A percentile compares a stretch with the other conserved stretches of the same genome.
phyloP scores from a whole-genome alignment of 37 sponge, comb jelly and placozoan genomes.

The Petrosia ficiformis region DNA sequence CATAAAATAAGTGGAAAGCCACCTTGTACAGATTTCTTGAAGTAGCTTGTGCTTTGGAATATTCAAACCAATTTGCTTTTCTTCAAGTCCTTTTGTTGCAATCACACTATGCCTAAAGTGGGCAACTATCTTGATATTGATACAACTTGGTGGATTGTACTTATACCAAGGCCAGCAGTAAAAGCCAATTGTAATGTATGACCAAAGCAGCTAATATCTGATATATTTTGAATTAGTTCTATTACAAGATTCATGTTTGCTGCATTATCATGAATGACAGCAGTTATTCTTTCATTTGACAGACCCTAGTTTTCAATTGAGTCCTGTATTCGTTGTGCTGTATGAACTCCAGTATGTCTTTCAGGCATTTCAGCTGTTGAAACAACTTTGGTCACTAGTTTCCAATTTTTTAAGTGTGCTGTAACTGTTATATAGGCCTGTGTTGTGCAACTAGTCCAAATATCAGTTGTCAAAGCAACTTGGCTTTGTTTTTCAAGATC shows the following conservation, averaged over 20 bases:
- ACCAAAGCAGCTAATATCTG: not conserved
- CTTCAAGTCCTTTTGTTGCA: not conserved
- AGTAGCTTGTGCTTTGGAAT: not conserved
- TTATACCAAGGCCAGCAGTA: not conserved
- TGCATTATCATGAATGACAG: conserved; percentile 9
- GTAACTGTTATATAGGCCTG: conserved; percentile 24
- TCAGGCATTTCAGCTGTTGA: conserved; percentile 6
- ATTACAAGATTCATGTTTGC: not conserved
- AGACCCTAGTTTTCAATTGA: not conserved
- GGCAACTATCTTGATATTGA: not conserved
- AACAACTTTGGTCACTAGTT: conserved; percentile 9
- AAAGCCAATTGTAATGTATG: conserved; percentile 6
- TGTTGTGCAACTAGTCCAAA: not conserved
- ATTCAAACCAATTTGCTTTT: not conserved
- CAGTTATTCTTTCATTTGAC: not conserved
- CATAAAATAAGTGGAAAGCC: conserved; percentile 25
- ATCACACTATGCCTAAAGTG: conserved; percentile 9
- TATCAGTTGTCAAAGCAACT: conserved; percentile 22
- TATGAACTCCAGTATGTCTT: conserved; percentile 6
- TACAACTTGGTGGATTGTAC: not conserved
- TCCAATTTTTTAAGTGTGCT: conserved; percentile 17
- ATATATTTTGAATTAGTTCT: no score
- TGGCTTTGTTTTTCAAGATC: not conserved
- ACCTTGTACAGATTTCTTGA: conserved; percentile 17
- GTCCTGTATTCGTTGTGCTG: not conserved